A percentile compares a stretch with the other conserved stretches of the same genome.
These are phyloP conservation scores for Nomada fucata DNA, from an alignment of 2,888 invertebrate species.

Conservation along the genomic window DNA sequence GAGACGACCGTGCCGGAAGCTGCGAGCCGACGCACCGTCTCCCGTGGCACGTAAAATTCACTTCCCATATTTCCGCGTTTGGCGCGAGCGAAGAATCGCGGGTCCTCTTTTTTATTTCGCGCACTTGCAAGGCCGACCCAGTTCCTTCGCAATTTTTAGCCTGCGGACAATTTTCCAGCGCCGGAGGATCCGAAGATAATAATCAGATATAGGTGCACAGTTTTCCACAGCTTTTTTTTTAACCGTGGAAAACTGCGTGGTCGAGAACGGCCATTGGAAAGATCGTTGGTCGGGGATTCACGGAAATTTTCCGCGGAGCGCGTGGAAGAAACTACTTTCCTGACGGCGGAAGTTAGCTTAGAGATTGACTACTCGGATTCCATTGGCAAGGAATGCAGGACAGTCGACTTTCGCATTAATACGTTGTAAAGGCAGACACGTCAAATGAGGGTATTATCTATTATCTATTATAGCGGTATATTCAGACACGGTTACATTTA, in stretches of 20 bases:
- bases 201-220: too few species aligned
- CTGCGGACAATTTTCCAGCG: background rate
- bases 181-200: background rate
- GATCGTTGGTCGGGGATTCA: too few species aligned
- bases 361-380: slow-evolving; percentile 30
- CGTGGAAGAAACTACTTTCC: background rate
- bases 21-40: slow-evolving; percentile 38
- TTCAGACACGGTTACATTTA: slow-evolving; percentile 69
- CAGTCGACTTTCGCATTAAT: slow-evolving; percentile 63
- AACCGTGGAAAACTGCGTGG: too few species aligned
- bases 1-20: background rate
- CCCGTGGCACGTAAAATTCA: slow-evolving; percentile 61
- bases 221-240: too few species aligned
- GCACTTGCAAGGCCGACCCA: slow-evolving; percentile 16
- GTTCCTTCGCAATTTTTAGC: slow-evolving; percentile 24
- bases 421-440: slow-evolving; percentile 44
- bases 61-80: slow-evolving; percentile 67
- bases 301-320: background rate
- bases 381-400: slow-evolving; percentile 51
- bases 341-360: slow-evolving; percentile 9
- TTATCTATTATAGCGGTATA: slow-evolving; percentile 77
- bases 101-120: background rate
- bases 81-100: slow-evolving; percentile 14
- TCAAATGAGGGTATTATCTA: slow-evolving; percentile 78
- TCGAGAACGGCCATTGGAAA: too few species aligned